Conservation (phyloP, 2,113 vertebrate genomes). For the Cervus canadensis region DNA sequence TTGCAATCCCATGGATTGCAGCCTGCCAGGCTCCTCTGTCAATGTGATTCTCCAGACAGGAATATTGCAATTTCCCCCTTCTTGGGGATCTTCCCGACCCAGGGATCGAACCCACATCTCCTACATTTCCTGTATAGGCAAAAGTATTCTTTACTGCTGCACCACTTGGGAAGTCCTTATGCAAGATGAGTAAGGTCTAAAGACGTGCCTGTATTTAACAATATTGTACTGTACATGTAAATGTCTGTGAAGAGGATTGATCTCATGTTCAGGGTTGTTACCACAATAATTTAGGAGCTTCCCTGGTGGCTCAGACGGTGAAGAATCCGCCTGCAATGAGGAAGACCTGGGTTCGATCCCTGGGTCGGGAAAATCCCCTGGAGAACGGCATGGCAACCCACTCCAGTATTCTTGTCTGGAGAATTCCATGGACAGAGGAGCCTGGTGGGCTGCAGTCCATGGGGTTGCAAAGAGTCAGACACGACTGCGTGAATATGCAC, state of each 20-base stretch:
- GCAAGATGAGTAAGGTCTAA: background rate
- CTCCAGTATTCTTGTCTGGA: background rate
- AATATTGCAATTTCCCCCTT: background rate
- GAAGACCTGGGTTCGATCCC: background rate
- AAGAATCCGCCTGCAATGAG: background rate
- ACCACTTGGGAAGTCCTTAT: background rate
- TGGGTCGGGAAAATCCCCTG: background rate
- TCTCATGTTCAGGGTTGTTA: background rate
- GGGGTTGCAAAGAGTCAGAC: background rate
- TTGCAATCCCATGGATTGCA: background rate
- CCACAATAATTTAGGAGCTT: background rate
- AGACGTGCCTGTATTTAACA: background rate
- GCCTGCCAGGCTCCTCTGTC: background rate
- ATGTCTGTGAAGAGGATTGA: background rate
- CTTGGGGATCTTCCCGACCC: background rate
- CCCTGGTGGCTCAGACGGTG: background rate
- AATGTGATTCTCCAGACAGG: background rate
- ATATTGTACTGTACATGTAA: background rate
- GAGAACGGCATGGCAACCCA: background rate
- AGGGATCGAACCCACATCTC: background rate
- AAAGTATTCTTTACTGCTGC: background rate
- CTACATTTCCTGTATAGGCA: background rate
- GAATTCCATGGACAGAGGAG: background rate
- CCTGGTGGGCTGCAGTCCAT: background rate
- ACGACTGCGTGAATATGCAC: background rate